Evolutionary conservation across 2,113 vertebrate genomes (phyloP).

Genomic region (Cercocebus atys): DNA sequence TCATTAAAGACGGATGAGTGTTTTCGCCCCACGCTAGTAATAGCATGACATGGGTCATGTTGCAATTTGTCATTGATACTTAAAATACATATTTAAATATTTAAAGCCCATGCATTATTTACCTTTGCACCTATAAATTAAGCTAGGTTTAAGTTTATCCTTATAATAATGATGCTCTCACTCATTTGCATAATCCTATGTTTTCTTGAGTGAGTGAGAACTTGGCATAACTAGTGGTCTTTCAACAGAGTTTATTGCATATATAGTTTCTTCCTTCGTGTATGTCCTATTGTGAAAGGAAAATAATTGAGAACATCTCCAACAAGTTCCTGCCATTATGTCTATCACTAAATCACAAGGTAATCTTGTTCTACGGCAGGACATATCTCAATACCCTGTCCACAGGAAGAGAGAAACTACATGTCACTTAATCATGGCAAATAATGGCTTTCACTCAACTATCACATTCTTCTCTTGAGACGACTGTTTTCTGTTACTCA

Average conservation of each 20-base stretch:
- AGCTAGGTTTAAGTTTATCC: not conserved
- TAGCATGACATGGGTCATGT: too few species aligned
- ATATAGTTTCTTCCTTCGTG: not conserved
- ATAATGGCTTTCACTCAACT: not conserved
- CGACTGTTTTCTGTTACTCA: not conserved
- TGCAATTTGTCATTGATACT: not conserved
- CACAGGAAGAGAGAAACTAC: not conserved
- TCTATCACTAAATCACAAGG: not conserved
- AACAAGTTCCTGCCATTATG: not conserved
- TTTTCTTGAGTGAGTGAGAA: not conserved
- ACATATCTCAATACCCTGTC: not conserved
- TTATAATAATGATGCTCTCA: not conserved
- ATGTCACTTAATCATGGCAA: not conserved
- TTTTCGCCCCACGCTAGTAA: not conserved
- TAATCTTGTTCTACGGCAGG: not conserved
- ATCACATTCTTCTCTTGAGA: not conserved
- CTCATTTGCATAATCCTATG: not conserved
- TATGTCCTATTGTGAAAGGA: not conserved
- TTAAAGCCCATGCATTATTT: not conserved
- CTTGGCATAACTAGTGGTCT: not conserved
- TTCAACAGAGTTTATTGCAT: not conserved
- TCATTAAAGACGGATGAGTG: rapidly evolving
- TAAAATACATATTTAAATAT: not conserved
- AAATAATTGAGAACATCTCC: not conserved
- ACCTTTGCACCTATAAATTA: not conserved